phyloP scores from a whole-genome alignment of 2,888 invertebrate species.

The Argyra leucocephala region DNA sequence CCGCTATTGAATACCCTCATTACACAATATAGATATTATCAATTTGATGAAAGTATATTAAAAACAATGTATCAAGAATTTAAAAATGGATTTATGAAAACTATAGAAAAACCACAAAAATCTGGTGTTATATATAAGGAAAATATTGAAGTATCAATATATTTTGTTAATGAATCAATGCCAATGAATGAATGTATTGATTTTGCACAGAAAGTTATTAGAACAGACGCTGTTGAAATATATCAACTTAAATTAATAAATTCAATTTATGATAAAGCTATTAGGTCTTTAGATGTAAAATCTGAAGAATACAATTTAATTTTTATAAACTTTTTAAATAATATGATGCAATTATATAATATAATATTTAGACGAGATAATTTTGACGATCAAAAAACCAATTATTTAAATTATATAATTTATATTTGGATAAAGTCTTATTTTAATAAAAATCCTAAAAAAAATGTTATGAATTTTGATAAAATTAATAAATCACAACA shows the following conservation, averaged over 20 bases:
- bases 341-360: conserved; percentile 46
- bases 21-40: conserved; percentile 25
- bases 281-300: conserved; percentile 28
- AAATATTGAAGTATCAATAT: conserved; percentile 50
- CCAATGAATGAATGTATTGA: conserved; percentile 48
- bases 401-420: conserved; percentile 38
- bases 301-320: conserved; percentile 42
- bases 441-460: conserved; percentile 19
- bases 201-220: conserved; percentile 51
- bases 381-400: conserved; percentile 34
- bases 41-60: conserved; percentile 44
- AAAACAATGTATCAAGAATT: conserved; percentile 50
- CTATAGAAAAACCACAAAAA: conserved; percentile 60
- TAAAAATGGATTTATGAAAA: conserved; percentile 53
- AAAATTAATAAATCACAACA: conserved; percentile 41
- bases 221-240: conserved; percentile 52
- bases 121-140: conserved; percentile 55
- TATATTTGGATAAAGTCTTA: conserved; percentile 33
- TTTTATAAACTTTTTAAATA: conserved; percentile 48
- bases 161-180: conserved; percentile 54
- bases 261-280: conserved; percentile 48
- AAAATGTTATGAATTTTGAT: conserved; percentile 26
- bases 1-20: conserved; percentile 50
- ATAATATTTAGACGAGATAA: conserved; percentile 45
- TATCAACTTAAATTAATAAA: conserved; percentile 51